A percentile compares a stretch with the other conserved stretches of the same genome.
Evolutionary conservation across 2,888 invertebrate species (phyloP).

Genomic region (Oligia latruncula): DNA sequence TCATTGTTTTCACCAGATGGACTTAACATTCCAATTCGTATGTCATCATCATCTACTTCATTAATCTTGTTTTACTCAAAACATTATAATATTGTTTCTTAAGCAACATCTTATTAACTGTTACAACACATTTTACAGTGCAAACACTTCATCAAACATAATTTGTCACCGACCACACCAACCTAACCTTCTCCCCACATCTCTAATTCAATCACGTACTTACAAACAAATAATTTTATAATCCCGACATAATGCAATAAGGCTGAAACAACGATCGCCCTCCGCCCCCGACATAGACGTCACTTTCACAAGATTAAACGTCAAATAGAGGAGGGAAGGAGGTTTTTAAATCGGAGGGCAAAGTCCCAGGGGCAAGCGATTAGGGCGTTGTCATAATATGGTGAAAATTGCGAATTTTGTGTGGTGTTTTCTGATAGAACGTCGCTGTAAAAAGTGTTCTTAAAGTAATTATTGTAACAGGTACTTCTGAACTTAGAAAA

Average conservation of each 20-base stretch:
- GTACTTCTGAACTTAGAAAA: not conserved
- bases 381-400: conserved; percentile 60
- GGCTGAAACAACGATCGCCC: conserved; percentile 70
- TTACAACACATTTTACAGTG: not conserved
- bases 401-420: conserved; percentile 58
- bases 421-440: not conserved
- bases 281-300: conserved; percentile 72
- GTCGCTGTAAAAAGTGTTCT: not conserved
- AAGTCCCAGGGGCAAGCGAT: conserved; percentile 60
- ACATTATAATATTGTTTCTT: not conserved
- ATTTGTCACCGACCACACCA: not conserved
- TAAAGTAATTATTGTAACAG: not conserved
- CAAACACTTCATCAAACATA: not conserved
- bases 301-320: conserved; percentile 83
- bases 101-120: no score
- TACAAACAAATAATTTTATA: conserved; percentile 62
- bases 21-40: not conserved
- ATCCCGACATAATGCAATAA: conserved; percentile 68
- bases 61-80: not conserved
- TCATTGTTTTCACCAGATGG: no score
- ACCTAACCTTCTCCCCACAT: not conserved
- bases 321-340: conserved; percentile 77
- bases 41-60: not conserved
- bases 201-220: conserved; percentile 46
- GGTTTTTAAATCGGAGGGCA: conserved; percentile 79